Evolutionary conservation across 2,113 vertebrate genomes (phyloP), one percentile per base, ranked within the genome.

Genomic region (Falcunculus frontatus): DNA sequence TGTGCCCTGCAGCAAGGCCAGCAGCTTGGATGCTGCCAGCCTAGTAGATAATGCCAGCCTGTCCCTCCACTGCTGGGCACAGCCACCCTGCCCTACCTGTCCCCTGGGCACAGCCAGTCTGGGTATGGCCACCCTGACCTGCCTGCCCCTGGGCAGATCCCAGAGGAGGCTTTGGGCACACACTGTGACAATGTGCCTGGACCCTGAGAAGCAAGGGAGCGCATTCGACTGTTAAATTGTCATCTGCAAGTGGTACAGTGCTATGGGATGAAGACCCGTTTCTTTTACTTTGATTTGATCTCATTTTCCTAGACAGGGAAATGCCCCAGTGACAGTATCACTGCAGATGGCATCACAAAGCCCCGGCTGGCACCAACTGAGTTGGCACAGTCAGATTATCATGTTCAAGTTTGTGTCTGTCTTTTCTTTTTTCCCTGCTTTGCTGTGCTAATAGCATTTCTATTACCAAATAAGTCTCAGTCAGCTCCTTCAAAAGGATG

Each of bases 311-410:
- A 78, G 90, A 89, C 90, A 89, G 93, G 53, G 90, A 94, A 94
- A 82, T 96, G 85, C 93, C 90, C 83, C 83, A 88, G 90, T 90
- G 96, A 84, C 93, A 94, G 65, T 52, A 84, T 87, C 8, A 0
- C 73, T 88, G 89, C 96, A 97, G 95, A 96, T 97, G 96, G 95
- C 91, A 96, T 74, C 91, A 96, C 82, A 97, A 96, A 97, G 95
- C 75, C 87, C 78, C 0, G 44, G 91, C 89, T 96, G 95, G 92
- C 91, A 95, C 93, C 93, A 95, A 92, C 85, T 94, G 95, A 92
- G 91, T 49, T 95, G 95, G 95, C 91, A 89, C 76, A 63, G 85
- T 59, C 87, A 84, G 93, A 88, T 92, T 82, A 91, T 91, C 95
- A 81, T 86, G 90, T 95, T 95, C 0, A 0, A 95, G 74, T 97